A percentile compares a stretch with the other conserved stretches of the same genome.
Conservation (phyloP, 1,140 invertebrate species). For the Pogonus chalceus region DNA sequence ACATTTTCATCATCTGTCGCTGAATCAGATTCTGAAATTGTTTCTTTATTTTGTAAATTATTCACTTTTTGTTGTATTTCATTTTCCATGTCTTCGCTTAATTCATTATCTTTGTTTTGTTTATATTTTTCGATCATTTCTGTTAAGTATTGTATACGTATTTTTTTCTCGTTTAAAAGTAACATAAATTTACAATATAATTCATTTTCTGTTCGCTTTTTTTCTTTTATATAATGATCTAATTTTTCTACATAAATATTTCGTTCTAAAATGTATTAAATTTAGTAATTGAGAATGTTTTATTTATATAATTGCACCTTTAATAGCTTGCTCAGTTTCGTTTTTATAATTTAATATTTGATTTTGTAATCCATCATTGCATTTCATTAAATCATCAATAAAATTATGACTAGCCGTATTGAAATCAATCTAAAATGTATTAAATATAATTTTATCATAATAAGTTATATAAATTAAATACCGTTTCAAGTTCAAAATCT, state of each 20-base stretch:
- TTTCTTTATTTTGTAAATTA: constrained; percentile 4
- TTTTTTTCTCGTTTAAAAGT: constrained; percentile 14
- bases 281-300: not conserved
- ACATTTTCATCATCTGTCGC: not conserved
- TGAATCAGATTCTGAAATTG: constrained; percentile 5
- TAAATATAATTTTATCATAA: no score
- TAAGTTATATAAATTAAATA: no score
- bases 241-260: not conserved
- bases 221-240: constrained; percentile 2
- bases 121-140: constrained; percentile 5
- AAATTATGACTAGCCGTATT: not conserved
- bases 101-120: not conserved
- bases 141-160: constrained; percentile 6
- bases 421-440: not conserved
- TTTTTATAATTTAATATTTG: constrained; percentile 9
- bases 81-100: not conserved
- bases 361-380: not conserved
- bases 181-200: constrained; percentile 12
- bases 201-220: constrained; percentile 9
- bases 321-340: not conserved
- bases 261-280: constrained; percentile 6
- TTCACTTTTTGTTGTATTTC: not conserved
- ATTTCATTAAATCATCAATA: not conserved
- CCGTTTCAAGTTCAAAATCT: no score
- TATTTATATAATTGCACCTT: not conserved